phyloP scores from a whole-genome alignment of 1,140 invertebrate genomes.

The Agrilus planipennis region DNA sequence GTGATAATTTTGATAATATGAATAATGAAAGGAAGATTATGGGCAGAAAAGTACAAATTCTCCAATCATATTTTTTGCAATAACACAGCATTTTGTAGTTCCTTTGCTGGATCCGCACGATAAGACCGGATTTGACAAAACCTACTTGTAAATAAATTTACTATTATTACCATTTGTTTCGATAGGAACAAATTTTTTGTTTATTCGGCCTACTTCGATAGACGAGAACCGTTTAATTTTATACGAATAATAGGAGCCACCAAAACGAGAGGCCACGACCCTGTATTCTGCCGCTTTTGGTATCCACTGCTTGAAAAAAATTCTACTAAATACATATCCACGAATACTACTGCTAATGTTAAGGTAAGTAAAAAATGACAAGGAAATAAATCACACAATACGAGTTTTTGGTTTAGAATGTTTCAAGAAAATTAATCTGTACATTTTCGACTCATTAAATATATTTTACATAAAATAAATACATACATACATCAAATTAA shows the following conservation, averaged over 20 bases:
- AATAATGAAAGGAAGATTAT: too few relatives aligned
- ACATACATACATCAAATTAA: too few relatives aligned
- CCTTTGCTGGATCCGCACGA: too few relatives aligned
- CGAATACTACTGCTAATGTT: slow-evolving; percentile 61
- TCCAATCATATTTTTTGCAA: too few relatives aligned
- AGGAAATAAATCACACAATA: background rate
- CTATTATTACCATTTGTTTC: too few relatives aligned
- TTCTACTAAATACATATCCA: slow-evolving; percentile 42
- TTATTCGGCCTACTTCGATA: slow-evolving; percentile 80
- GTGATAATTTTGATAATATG: too few relatives aligned
- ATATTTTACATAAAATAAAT: background rate
- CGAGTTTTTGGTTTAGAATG: too few relatives aligned
- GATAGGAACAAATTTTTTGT: slow-evolving; percentile 86
- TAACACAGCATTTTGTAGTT: too few relatives aligned
- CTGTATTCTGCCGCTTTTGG: slow-evolving; percentile 81
- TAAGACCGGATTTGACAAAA: too few relatives aligned
- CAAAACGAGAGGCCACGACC: slow-evolving; percentile 65
- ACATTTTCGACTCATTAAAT: background rate
- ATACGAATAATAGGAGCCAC: slow-evolving; percentile 78
- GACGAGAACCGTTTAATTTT: slow-evolving; percentile 53
- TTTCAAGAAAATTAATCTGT: too few relatives aligned
- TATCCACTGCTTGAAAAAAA: slow-evolving; percentile 36
- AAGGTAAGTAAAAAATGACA: slow-evolving; percentile 44
- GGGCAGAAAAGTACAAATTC: too few relatives aligned
- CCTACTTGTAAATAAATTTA: too few relatives aligned